Conservation (phyloP, 2,888 invertebrate genomes). For the Furcula furcula region DNA sequence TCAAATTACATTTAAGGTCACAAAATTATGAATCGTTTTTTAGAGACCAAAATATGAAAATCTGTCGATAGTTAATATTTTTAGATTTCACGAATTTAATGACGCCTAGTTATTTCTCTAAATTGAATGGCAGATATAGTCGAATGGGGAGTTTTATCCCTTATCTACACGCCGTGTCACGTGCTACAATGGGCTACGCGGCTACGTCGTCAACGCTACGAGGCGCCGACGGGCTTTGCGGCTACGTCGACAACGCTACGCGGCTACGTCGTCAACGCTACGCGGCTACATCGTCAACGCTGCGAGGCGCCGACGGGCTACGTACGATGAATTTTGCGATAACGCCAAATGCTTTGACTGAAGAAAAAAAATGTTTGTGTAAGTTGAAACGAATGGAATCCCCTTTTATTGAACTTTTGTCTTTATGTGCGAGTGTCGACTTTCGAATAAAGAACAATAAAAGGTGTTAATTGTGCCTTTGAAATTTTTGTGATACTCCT, state of each 20-base stretch:
- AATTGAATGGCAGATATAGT: neutral
- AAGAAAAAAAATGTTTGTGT: neutral
- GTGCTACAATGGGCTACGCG: constrained; percentile 32
- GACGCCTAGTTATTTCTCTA: too few relatives aligned
- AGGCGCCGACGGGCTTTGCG: constrained; percentile 17
- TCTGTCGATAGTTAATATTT: too few relatives aligned
- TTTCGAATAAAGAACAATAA: too few relatives aligned
- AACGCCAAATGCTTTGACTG: neutral
- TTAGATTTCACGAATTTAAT: too few relatives aligned
- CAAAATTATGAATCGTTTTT: too few relatives aligned
- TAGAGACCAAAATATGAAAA: too few relatives aligned
- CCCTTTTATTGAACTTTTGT: too few relatives aligned
- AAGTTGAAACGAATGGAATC: neutral
- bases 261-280: constrained; percentile 27
- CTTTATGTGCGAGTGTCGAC: too few relatives aligned
- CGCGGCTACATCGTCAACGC: constrained; percentile 15
- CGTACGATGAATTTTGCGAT: constrained; percentile 20
- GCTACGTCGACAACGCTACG: too few relatives aligned
- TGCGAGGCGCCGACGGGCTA: constrained; percentile 18
- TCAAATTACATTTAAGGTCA: too few relatives aligned
- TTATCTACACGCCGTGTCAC: constrained; percentile 15
- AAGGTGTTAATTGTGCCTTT: too few relatives aligned
- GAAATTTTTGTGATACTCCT: too few relatives aligned
- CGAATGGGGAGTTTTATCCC: constrained; percentile 6
- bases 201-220: constrained; percentile 27